phyloP scores from a whole-genome alignment of 2,113 vertebrate species.

The Plotosus lineatus region DNA sequence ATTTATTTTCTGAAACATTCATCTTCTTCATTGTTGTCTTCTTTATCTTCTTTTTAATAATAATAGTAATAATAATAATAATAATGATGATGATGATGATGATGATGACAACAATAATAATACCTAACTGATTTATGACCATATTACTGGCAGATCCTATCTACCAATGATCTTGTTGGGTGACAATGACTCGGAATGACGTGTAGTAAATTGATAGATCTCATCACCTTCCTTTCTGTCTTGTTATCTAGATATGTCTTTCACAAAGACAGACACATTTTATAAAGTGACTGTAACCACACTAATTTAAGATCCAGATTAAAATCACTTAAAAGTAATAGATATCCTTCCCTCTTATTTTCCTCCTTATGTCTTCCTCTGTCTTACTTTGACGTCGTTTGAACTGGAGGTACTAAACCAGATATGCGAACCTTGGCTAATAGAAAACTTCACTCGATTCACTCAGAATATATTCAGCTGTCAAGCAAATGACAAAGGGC shows the following conservation, averaged over 20 bases:
- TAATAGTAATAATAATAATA: not conserved
- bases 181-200: not conserved
- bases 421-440: conserved; percentile 57
- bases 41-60: too few relatives aligned
- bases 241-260: not conserved
- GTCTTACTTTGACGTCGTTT: conserved; percentile 46
- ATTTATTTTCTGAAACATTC: too few relatives aligned
- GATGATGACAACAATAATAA: not conserved
- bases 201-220: not conserved
- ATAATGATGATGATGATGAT: not conserved
- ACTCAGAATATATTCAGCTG: conserved; percentile 48
- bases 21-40: too few relatives aligned
- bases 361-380: conserved; percentile 25
- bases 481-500: conserved; percentile 38
- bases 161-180: not conserved
- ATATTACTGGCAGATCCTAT: not conserved
- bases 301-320: conserved; percentile 66
- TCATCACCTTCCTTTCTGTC: conserved; percentile 42
- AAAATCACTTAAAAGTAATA: conserved; percentile 64
- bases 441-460: conserved; percentile 64
- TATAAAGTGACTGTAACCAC: conserved; percentile 40
- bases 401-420: conserved; percentile 49
- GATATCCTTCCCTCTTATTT: conserved; percentile 36
- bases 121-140: not conserved
- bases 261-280: conserved; percentile 17